phyloP scores from a whole-genome alignment of 1,140 invertebrate species.

The honey bee (Apis mellifera) region Amel_HAv3.1 CM009931.2:20771501-20772000 shows the following conservation, averaged over 20 bases:
- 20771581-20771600: too few species aligned
- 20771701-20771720: too few species aligned
- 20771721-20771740: too few species aligned
- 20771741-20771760: background rate
- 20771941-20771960: conserved; percentile 75
- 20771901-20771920: conserved; percentile 88
- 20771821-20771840: conserved; percentile 91
- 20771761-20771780: background rate
- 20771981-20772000: conserved; percentile 27
- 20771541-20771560: too few species aligned
- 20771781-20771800: conserved; percentile 86
- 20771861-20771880: conserved; percentile 93
- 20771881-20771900: conserved; percentile 90
- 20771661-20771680: too few species aligned
- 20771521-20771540: too few species aligned
- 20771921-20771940: conserved; percentile 84
- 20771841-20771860: conserved; percentile 91
- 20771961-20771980: conserved; percentile 62
- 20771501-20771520: too few species aligned
- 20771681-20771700: too few species aligned
- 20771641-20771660: too few species aligned
- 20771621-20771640: too few species aligned
- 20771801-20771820: conserved; percentile 95
- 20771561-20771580: too few species aligned
- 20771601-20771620: too few species aligned